Conservation (phyloP, 2,888 invertebrate genomes). For the Artemia sp. region DNA sequence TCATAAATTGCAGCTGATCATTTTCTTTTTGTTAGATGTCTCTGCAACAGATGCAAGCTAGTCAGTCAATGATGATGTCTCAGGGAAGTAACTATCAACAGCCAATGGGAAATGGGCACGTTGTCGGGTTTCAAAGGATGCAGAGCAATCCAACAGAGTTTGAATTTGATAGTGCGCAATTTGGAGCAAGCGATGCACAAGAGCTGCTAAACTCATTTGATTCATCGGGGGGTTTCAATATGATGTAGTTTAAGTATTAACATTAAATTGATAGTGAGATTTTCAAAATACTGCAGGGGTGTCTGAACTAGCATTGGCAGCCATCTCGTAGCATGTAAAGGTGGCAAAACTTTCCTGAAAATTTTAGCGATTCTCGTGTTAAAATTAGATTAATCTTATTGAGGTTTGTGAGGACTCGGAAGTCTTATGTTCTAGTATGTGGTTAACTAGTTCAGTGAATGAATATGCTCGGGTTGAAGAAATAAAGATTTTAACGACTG, state of each 20-base stretch:
- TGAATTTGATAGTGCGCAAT: slow-evolving; percentile 45
- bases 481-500: too few relatives aligned
- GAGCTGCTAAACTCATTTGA: slow-evolving; percentile 68
- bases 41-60: slow-evolving; percentile 6
- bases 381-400: too few relatives aligned
- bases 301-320: too few relatives aligned
- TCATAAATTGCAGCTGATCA: neutral
- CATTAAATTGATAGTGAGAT: too few relatives aligned
- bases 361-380: too few relatives aligned
- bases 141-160: slow-evolving; percentile 25
- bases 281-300: too few relatives aligned
- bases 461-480: too few relatives aligned
- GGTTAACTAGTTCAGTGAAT: too few relatives aligned
- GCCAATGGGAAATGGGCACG: neutral
- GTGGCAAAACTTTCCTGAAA: too few relatives aligned
- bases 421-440: too few relatives aligned
- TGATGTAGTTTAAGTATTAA: slow-evolving; percentile 18
- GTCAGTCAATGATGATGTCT: slow-evolving; percentile 17
- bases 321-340: too few relatives aligned
- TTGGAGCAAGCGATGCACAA: slow-evolving; percentile 46
- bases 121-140: neutral
- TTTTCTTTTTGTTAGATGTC: slow-evolving; percentile 12
- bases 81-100: slow-evolving; percentile 11
- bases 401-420: too few relatives aligned
- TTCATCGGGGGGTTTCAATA: slow-evolving; percentile 37